Evolutionary conservation across 2,797 vertebrate genomes (phyloP).

Genomic region (Pyrocephalus nanus): DNA sequence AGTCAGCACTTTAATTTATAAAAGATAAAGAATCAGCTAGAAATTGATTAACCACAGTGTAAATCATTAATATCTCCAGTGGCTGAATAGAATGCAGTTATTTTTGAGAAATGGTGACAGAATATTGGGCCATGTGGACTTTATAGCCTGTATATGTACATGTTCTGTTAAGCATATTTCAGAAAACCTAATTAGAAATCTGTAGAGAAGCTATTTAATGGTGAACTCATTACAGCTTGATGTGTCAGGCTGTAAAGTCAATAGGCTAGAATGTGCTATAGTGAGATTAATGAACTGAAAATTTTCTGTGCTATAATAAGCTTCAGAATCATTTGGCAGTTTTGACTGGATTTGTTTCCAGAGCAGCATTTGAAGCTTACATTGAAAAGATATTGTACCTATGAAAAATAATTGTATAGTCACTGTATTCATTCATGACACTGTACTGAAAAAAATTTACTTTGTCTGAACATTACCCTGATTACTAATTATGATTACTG

Average conservation of each 20-base stretch:
- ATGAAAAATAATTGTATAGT: neutral
- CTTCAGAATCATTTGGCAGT: neutral
- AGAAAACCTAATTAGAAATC: slow-evolving; percentile 20
- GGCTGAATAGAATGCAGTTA: neutral
- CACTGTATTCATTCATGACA: neutral
- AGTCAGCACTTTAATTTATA: neutral
- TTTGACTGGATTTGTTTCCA: neutral
- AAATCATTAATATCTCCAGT: neutral
- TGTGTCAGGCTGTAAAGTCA: slow-evolving; percentile 45
- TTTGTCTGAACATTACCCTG: neutral
- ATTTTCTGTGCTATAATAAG: slow-evolving; percentile 9
- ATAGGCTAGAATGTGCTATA: neutral
- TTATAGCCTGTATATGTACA: neutral
- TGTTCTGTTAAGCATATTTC: slow-evolving; percentile 19
- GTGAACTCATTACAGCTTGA: neutral
- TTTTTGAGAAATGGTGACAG: slow-evolving; percentile 30
- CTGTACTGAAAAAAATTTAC: neutral
- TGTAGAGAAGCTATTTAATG: slow-evolving; percentile 24
- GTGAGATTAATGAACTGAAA: slow-evolving; percentile 42
- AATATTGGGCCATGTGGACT: neutral
- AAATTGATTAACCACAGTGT: neutral
- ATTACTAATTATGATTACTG: neutral
- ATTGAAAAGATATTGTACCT: neutral
- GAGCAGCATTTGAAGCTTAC: neutral
- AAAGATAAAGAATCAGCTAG: neutral